Conservation (phyloP, 2,113 vertebrate species). For the Falcunculus frontatus region DNA sequence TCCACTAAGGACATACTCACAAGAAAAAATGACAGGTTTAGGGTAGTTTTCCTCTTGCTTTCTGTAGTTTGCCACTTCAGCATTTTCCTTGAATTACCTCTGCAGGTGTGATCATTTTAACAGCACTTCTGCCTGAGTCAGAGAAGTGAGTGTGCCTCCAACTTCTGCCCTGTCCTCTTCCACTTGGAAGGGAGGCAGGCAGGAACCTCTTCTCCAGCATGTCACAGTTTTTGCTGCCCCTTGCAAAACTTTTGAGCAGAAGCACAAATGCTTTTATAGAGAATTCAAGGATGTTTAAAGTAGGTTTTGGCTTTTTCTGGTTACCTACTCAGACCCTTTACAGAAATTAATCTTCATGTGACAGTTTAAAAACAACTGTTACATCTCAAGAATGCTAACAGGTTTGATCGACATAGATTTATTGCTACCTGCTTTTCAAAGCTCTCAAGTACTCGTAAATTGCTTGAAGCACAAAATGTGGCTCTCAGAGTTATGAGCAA, state of each 20-base stretch:
- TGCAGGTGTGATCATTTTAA: background rate
- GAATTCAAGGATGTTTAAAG: background rate
- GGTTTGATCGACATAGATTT: background rate
- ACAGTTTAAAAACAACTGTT: background rate
- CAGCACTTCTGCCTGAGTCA: background rate
- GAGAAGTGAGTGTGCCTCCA: background rate
- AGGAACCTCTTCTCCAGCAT: background rate
- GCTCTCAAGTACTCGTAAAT: background rate
- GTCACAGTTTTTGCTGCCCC: background rate
- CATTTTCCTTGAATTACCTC: background rate
- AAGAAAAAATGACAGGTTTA: background rate
- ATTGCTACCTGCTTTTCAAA: background rate
- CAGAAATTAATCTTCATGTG: background rate
- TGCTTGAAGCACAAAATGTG: background rate
- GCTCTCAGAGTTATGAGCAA: background rate
- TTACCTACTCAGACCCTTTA: background rate
- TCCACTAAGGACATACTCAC: background rate
- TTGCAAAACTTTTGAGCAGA: background rate
- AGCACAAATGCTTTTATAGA: background rate
- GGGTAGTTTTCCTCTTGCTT: background rate
- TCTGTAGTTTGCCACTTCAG: background rate
- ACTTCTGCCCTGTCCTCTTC: background rate
- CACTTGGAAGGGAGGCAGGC: background rate
- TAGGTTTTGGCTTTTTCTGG: background rate
- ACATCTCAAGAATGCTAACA: background rate